phyloP scores from a whole-genome alignment of 2,888 invertebrate species.

The Pherbina coryleti region DNA sequence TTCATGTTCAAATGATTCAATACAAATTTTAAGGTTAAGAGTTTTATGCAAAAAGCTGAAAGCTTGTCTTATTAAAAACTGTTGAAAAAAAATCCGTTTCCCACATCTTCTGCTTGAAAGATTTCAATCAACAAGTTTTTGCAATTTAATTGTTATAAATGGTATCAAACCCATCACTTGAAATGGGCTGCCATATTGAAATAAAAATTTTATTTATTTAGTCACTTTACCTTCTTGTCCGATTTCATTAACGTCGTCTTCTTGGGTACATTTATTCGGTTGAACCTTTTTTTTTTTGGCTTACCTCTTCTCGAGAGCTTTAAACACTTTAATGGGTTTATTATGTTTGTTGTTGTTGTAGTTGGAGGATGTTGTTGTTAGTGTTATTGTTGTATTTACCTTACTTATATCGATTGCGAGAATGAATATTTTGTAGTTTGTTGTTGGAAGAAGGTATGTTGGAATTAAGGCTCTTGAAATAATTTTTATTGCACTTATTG shows the following conservation, averaged over 20 bases:
- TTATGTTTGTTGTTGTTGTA: constrained; percentile 18
- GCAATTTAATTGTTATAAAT: constrained; percentile 3
- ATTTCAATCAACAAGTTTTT: no score
- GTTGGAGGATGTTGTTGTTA: background rate
- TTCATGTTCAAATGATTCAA: no score
- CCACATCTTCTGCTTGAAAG: no score
- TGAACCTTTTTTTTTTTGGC: background rate
- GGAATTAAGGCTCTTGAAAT: constrained; percentile 28
- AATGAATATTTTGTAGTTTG: background rate
- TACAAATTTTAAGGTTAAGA: no score
- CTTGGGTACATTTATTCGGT: background rate
- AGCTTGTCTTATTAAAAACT: no score
- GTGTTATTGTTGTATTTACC: background rate
- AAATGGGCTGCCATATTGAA: constrained; percentile 19
- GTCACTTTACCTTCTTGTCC: constrained; percentile 31
- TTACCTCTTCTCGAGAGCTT: constrained; percentile 19
- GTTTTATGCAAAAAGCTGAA: no score
- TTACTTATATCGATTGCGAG: background rate
- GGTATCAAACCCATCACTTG: background rate
- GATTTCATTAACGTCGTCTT: constrained; percentile 31
- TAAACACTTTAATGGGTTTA: constrained; percentile 34
- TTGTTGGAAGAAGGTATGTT: background rate
- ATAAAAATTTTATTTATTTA: background rate
- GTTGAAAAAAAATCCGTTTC: no score
- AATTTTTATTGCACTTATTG: constrained; percentile 33